Conservation (phyloP, 2,888 invertebrate species). For the Chymomyza amoena region DNA sequence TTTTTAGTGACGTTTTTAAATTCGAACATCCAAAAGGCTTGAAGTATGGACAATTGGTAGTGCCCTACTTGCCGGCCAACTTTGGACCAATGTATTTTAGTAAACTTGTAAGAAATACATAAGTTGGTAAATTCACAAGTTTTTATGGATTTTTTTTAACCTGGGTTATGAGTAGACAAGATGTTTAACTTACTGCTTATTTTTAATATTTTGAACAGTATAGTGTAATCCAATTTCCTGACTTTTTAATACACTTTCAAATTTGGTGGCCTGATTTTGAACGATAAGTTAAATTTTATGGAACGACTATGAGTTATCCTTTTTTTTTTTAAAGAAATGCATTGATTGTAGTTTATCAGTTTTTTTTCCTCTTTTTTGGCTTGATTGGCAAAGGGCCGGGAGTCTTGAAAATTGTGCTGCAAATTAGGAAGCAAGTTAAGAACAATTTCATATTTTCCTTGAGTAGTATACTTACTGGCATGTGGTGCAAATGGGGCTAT, state of each 20-base stretch:
- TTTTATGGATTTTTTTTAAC: neutral
- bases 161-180: too few relatives aligned
- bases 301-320: too few relatives aligned
- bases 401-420: constrained; percentile 93
- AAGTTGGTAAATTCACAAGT: neutral
- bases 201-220: constrained; percentile 2
- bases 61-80: constrained; percentile 90
- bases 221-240: neutral
- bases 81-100: constrained; percentile 95
- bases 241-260: too few relatives aligned
- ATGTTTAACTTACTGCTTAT: neutral
- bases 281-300: constrained; percentile 3
- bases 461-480: constrained; percentile 89
- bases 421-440: constrained; percentile 48
- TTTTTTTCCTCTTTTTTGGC: constrained; percentile 90
- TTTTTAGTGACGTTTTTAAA: constrained; percentile 83
- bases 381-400: constrained; percentile 89
- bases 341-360: constrained; percentile 33
- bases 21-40: constrained; percentile 82
- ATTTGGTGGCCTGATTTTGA: neutral
- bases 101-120: constrained; percentile 83
- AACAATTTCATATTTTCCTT: neutral
- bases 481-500: constrained; percentile 97
- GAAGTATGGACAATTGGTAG: constrained; percentile 91
- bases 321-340: neutral